Percentiles rank a stretch among this genome's conserved stretches.
phyloP scores from a whole-genome alignment of 1,140 invertebrate species.

The Trichoplusia ni region DNA sequence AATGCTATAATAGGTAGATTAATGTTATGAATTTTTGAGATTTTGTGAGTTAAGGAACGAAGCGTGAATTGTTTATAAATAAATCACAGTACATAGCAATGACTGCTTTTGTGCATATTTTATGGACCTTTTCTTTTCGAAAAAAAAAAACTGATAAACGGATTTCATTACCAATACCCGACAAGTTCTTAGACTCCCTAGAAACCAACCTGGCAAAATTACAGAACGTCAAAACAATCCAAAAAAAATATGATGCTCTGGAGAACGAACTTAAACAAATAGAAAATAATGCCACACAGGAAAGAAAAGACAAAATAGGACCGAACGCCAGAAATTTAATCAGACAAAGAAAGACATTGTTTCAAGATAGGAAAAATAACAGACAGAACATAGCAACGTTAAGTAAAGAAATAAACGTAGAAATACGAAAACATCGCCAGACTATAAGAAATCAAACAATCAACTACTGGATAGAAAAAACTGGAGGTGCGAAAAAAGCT shows the following conservation, averaged over 20 bases:
- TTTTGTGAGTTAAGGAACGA: no score
- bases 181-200: conserved; percentile 31
- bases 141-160: conserved; percentile 20
- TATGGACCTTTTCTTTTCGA: no score
- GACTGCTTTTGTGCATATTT: no score
- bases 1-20: no score
- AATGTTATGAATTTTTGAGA: no score
- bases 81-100: no score
- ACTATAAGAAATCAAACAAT: conserved; percentile 29
- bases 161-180: conserved; percentile 27
- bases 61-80: no score
- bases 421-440: conserved; percentile 35
- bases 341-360: conserved; percentile 24
- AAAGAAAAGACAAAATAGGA: conserved; percentile 38
- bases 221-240: conserved; percentile 4
- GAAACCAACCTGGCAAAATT: conserved; percentile 12
- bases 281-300: not conserved
- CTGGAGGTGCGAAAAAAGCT: conserved; percentile 22
- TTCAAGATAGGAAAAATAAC: conserved; percentile 33
- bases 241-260: conserved; percentile 37
- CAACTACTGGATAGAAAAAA: conserved; percentile 16
- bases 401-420: conserved; percentile 36
- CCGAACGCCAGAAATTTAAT: conserved; percentile 39
- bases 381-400: conserved; percentile 32
- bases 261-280: conserved; percentile 38